Conservation (phyloP, 2,888 invertebrate species). For the Pilophorus perplexus region DNA sequence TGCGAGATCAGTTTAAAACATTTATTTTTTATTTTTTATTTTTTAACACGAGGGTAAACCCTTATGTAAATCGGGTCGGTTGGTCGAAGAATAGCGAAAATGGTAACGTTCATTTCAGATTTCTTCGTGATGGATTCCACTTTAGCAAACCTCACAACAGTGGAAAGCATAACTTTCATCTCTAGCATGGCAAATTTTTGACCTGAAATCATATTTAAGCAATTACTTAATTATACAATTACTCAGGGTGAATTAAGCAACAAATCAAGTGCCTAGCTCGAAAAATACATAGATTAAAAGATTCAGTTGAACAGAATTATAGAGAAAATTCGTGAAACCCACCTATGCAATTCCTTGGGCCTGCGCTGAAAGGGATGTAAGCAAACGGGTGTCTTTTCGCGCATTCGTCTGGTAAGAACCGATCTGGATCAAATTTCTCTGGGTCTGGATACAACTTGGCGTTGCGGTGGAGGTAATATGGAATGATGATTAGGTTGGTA, state of each 20-base stretch:
- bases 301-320: not conserved
- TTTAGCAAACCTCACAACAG: conserved; percentile 46
- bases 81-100: conserved; percentile 42
- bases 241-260: no score
- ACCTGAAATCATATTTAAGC: conserved; percentile 46
- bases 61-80: conserved; percentile 30
- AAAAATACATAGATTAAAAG: not conserved
- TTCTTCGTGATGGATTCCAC: conserved; percentile 45
- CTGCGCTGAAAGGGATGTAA: conserved; percentile 55
- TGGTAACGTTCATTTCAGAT: conserved; percentile 44
- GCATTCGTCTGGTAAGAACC: conserved; percentile 20
- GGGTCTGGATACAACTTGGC: conserved; percentile 2
- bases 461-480: conserved; percentile 3
- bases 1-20: no score
- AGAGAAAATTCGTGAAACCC: not conserved
- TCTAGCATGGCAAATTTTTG: conserved; percentile 50
- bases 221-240: no score
- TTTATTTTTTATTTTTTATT: no score
- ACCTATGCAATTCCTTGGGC: conserved; percentile 55
- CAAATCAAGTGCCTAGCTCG: no score
- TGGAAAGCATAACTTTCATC: conserved; percentile 48
- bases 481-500: not conserved
- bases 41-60: no score
- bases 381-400: conserved; percentile 54
- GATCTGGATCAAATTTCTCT: conserved; percentile 12